Evolutionary conservation across 2,888 invertebrate genomes (phyloP).

Genomic region (Pterobdella sp.): DNA sequence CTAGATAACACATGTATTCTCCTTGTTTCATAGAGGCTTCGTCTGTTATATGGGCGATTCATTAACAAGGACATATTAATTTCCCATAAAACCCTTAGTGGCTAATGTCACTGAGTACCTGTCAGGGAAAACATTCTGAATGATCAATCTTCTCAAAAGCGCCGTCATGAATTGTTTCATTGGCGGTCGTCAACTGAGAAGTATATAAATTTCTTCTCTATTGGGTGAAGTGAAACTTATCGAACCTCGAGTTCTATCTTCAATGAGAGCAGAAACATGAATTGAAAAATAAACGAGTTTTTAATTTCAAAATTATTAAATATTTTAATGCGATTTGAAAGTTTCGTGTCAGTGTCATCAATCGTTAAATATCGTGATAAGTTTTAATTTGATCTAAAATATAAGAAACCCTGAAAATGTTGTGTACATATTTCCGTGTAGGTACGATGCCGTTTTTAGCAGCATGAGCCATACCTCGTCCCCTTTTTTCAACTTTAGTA

Average conservation of each 20-base stretch:
- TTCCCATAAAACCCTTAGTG: not conserved
- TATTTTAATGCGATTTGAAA: not conserved
- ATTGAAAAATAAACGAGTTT: too few species aligned
- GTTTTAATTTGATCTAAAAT: not conserved
- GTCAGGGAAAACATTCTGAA: not conserved
- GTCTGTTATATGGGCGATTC: not conserved
- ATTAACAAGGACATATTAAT: not conserved
- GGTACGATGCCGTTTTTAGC: constrained; percentile 27
- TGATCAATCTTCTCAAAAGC: constrained; percentile 1
- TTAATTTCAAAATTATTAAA: not conserved
- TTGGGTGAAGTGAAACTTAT: constrained; percentile 7
- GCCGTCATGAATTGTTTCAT: not conserved
- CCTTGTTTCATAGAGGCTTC: not conserved
- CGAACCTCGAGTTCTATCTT: constrained; percentile 11
- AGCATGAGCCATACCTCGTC: constrained; percentile 38
- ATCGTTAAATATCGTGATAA: not conserved
- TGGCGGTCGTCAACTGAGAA: constrained; percentile 6
- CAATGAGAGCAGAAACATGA: not conserved
- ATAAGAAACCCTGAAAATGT: constrained; percentile 30
- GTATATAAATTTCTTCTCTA: not conserved
- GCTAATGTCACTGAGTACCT: not conserved
- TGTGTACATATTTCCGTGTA: constrained; percentile 31
- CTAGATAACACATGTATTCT: not conserved
- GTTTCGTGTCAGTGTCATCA: not conserved
- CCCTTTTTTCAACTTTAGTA: constrained; percentile 43